Evolutionary conservation across 2,113 vertebrate species (phyloP), one percentile per base, ranked within the genome.

Genomic region (Cebidichthys violaceus): DNA sequence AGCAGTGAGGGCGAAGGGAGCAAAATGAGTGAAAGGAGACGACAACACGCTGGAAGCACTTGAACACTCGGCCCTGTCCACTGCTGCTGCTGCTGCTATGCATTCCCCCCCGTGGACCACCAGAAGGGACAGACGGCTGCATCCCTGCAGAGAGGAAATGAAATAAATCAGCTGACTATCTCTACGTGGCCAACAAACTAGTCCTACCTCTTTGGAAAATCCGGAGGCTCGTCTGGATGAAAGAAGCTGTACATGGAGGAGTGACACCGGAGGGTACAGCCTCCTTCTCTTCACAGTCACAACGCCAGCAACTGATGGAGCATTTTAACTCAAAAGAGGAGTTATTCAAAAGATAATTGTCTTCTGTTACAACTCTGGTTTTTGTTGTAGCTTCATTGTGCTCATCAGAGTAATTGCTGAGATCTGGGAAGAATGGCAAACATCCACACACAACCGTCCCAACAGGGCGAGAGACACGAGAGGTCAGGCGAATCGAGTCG

Each of bases 141-240:
- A 62, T 74, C 59, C 59, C 78, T 57, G 39, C 35, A 50, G n/a
- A 70, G 14, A 64, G 11, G 39, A 29, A 82, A 27, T 75, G 4
- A 27, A 47, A 68, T 4, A 22, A 71, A 72, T 84, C 65, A 47
- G 47, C 57, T 43, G 70, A 62, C 60, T 85, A 62, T 70, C 54
- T 64, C 65, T 85, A 55, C 87, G 80, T 93, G 91, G 92, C 92
- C 91, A 94, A 91, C 87, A 82, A 86, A 90, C 79, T 89, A 86
- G 88, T 91, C 85, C 94, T 94, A 94, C 91, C 92, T 95, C 92
- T 89, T 91, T 88, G 67, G 79, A 90, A 83, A 83, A 76, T 72
- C 81, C 70, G 80, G 82, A 83, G 55, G 68, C 68, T 22, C 43
- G 9, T 73, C 2, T 39, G 45, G 41, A 81, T 62, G 43, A 55